A percentile compares a stretch with the other conserved stretches of the same genome.
Conservation (phyloP, 53 echinoderm and acorn worm species). For the Apostichopus leukothele region DNA sequence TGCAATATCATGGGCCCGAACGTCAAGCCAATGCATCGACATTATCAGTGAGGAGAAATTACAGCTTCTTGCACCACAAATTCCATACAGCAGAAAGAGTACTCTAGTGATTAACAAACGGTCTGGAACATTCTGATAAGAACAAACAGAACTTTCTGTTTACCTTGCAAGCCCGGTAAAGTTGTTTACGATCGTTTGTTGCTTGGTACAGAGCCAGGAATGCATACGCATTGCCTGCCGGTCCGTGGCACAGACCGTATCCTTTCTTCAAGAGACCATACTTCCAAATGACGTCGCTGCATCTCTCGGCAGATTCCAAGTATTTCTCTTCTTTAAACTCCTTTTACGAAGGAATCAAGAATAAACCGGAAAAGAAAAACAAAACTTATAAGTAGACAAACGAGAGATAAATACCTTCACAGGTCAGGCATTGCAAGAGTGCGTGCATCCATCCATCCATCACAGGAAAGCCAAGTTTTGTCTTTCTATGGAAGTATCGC, state of each 20-base stretch:
- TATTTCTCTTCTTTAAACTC: slow-evolving; percentile 60
- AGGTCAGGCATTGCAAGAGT: too few species aligned
- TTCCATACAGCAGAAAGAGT: too few species aligned
- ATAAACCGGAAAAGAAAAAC: not conserved
- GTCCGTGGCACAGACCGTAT: slow-evolving; percentile 89
- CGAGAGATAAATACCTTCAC: slow-evolving; percentile 1
- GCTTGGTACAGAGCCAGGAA: slow-evolving; percentile 75
- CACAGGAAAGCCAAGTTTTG: not conserved
- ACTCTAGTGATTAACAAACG: too few species aligned
- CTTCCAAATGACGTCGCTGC: slow-evolving; percentile 84
- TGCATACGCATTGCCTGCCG: slow-evolving; percentile 86
- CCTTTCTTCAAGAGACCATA: slow-evolving; percentile 80
- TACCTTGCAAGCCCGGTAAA: slow-evolving; percentile 85
- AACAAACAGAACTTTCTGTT: slow-evolving; percentile 1
- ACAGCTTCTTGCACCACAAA: too few species aligned
- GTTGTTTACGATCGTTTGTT: slow-evolving; percentile 66
- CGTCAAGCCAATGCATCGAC: too few species aligned
- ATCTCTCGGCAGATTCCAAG: slow-evolving; percentile 62
- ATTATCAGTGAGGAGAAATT: too few species aligned
- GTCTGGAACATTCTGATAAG: too few species aligned
- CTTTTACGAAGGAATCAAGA: not conserved
- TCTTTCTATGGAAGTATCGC: not conserved
- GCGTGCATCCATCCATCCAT: too few species aligned
- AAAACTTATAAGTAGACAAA: too few species aligned
- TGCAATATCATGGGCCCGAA: too few species aligned